phyloP scores from a whole-genome alignment of 1,140 invertebrate genomes.

The Globodera rostochiensis region DNA sequence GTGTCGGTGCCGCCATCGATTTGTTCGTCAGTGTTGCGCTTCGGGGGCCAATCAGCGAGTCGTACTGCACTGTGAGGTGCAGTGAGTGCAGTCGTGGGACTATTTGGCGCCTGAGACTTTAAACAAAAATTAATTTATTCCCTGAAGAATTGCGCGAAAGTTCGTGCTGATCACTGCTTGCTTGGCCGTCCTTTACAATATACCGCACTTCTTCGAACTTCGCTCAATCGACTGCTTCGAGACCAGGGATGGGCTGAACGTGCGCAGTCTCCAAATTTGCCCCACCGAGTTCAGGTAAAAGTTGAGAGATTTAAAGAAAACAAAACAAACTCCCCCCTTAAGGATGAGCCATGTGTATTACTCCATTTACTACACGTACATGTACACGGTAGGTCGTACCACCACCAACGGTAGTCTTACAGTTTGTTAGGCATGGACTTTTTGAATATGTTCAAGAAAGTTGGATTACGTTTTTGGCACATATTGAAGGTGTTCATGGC shows the following conservation, averaged over 20 bases:
- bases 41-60: constrained; percentile 45
- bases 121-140: not conserved
- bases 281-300: constrained; percentile 50
- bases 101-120: not conserved
- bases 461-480: not conserved
- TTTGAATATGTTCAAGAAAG: not conserved
- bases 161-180: constrained; percentile 53
- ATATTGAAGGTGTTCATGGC: constrained; percentile 61
- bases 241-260: constrained; percentile 14
- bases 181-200: constrained; percentile 59
- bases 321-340: not conserved
- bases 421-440: not conserved
- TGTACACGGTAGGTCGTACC: constrained; percentile 30
- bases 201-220: constrained; percentile 63
- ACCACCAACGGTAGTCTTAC: not conserved
- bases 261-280: constrained; percentile 56
- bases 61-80: constrained; percentile 60
- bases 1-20: constrained; percentile 62
- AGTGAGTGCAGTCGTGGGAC: constrained; percentile 12
- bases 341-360: constrained; percentile 59
- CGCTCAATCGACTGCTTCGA: constrained; percentile 45
- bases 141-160: constrained; percentile 52
- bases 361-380: constrained; percentile 63
- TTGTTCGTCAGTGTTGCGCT: constrained; percentile 63
- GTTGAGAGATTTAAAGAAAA: not conserved